These are phyloP conservation scores for Agrotis ipsilon DNA, from an alignment of 2,888 invertebrate genomes.

Conservation along the genomic window DNA sequence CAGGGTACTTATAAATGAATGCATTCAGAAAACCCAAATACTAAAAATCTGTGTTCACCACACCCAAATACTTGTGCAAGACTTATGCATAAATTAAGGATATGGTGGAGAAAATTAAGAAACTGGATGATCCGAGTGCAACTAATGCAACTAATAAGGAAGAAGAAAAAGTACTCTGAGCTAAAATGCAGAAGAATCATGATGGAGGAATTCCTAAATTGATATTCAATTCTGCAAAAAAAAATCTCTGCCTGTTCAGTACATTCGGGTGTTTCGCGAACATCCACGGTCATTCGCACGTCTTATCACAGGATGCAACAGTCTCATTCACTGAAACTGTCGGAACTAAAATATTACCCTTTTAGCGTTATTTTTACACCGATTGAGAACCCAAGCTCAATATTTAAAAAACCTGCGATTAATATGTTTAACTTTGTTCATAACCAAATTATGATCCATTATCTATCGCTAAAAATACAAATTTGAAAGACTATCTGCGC, in stretches of 20 bases:
- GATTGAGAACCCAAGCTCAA: slow-evolving; percentile 6
- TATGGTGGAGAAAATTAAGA: too few relatives aligned
- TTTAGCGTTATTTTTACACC: slow-evolving; percentile 50
- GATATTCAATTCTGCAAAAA: slow-evolving; percentile 9
- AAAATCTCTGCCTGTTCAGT: slow-evolving; percentile 4
- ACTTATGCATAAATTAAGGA: too few relatives aligned
- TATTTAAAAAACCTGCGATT: slow-evolving; percentile 12
- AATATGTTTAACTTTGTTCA: background rate
- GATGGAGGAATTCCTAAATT: background rate
- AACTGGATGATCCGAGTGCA: too few relatives aligned
- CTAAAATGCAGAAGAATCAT: too few relatives aligned
- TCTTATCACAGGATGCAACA: slow-evolving; percentile 73
- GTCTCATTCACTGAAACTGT: slow-evolving; percentile 62
- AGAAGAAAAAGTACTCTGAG: too few relatives aligned
- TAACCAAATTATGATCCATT: background rate
- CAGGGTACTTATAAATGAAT: background rate
- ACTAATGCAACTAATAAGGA: too few relatives aligned
- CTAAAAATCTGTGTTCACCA: too few relatives aligned
- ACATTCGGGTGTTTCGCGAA: slow-evolving; percentile 61
- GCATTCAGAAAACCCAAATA: background rate
- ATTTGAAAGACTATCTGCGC: too few relatives aligned
- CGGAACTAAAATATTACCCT: slow-evolving; percentile 53
- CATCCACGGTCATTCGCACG: slow-evolving; percentile 72
- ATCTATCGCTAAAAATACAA: too few relatives aligned
- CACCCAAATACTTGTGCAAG: too few relatives aligned